Conservation (phyloP, 2,888 invertebrate genomes). For the Lochmaea capreae region DNA sequence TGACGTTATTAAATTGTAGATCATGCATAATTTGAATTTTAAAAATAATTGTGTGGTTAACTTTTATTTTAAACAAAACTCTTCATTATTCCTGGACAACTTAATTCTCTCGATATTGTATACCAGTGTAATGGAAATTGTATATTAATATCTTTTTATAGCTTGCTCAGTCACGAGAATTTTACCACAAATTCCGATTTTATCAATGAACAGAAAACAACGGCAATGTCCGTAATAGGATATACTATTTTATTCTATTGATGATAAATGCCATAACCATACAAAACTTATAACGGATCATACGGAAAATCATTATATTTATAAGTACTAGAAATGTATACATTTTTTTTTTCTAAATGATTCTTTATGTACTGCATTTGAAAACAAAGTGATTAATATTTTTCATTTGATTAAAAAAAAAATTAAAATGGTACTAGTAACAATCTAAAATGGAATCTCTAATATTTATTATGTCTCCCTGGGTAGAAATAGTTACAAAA, state of each 20-base stretch:
- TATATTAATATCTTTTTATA: constrained; percentile 33
- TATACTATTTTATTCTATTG: constrained; percentile 27
- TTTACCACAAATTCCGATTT: constrained; percentile 30
- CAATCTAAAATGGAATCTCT: no score
- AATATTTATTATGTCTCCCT: no score
- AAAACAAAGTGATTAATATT: no score
- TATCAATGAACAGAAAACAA: constrained; percentile 30
- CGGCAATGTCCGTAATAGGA: constrained; percentile 16
- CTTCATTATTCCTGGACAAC: not conserved
- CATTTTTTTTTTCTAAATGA: not conserved
- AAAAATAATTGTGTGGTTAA: constrained; percentile 2
- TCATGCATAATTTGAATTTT: not conserved
- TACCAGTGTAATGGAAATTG: constrained; percentile 17
- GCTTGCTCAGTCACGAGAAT: constrained; percentile 22
- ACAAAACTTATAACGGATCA: constrained; percentile 22
- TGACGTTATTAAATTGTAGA: not conserved
- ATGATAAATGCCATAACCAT: constrained; percentile 23
- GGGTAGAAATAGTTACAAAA: not conserved
- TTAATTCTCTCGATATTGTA: constrained; percentile 20
- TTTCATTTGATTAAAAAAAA: no score
- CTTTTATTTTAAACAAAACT: constrained; percentile 1
- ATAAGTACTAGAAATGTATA: not conserved
- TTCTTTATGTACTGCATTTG: no score
- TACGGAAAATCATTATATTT: constrained; percentile 1
- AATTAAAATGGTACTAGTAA: no score